phyloP scores from a whole-genome alignment of 2,888 invertebrate genomes.

The Netelia fuscicornis region DNA sequence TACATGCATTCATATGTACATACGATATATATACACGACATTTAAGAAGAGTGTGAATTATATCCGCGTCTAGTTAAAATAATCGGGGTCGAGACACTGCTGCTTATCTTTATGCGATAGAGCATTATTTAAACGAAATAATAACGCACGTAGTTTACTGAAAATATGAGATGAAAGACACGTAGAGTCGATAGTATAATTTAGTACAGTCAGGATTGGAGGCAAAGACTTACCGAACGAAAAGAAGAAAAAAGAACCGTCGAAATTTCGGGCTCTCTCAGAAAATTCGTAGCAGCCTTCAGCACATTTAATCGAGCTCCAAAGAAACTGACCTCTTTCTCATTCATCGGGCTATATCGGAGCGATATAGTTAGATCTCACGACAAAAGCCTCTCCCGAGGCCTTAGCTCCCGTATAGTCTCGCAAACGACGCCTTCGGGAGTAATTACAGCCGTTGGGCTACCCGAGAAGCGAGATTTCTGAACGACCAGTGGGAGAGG shows the following conservation, averaged over 20 bases:
- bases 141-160: too few species aligned
- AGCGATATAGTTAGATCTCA: slow-evolving; percentile 14
- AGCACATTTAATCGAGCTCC: not conserved
- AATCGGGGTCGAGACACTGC: too few species aligned
- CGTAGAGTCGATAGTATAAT: too few species aligned
- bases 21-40: too few species aligned
- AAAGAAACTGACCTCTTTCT: slow-evolving; percentile 53
- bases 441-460: slow-evolving; percentile 78
- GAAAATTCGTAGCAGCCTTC: slow-evolving; percentile 28
- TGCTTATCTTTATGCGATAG: too few species aligned
- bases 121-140: too few species aligned
- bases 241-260: not conserved
- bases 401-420: slow-evolving; percentile 61
- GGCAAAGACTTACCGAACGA: too few species aligned
- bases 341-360: slow-evolving; percentile 53
- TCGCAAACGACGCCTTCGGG: slow-evolving; percentile 68
- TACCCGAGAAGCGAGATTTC: slow-evolving; percentile 69
- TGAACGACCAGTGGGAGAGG: slow-evolving; percentile 48
- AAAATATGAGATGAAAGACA: too few species aligned
- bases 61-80: too few species aligned
- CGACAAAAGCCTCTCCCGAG: slow-evolving; percentile 56
- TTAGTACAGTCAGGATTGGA: too few species aligned
- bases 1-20: too few species aligned
- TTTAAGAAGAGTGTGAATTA: too few species aligned
- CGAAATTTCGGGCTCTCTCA: slow-evolving; percentile 23